phyloP scores from a whole-genome alignment of 2,113 vertebrate genomes.

The Microcebus griseorufus region DNA sequence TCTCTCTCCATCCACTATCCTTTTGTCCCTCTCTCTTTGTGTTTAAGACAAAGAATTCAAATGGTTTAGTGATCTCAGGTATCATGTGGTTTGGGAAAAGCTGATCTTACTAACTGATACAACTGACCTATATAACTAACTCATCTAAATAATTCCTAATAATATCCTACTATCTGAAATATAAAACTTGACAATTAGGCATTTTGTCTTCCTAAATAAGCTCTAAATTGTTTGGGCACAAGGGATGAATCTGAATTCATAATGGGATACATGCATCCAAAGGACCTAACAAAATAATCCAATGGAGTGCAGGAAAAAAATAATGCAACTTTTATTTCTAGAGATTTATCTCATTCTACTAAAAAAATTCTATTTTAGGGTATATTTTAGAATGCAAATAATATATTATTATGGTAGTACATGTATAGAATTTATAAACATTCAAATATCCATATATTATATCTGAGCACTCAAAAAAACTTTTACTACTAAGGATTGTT shows the following conservation, averaged over 20 bases:
- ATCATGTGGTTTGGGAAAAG: conserved; percentile 21
- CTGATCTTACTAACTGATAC: neutral
- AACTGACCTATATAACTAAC: neutral
- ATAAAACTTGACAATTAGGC: neutral
- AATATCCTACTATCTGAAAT: neutral
- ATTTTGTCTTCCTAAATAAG: conserved; percentile 6
- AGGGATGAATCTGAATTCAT: neutral
- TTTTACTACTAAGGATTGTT: neutral
- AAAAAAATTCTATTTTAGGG: neutral
- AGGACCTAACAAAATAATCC: neutral
- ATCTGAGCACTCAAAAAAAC: conserved; percentile 16
- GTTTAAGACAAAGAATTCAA: conserved; percentile 30
- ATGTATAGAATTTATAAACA: neutral
- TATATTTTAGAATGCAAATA: conserved; percentile 22
- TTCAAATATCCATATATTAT: conserved; percentile 16
- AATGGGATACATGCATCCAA: neutral
- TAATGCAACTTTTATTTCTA: neutral
- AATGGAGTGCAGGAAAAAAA: neutral
- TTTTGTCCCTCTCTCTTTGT: neutral
- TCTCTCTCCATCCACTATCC: neutral
- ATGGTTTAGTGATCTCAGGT: neutral
- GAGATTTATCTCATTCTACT: neutral
- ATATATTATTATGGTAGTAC: neutral
- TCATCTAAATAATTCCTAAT: conserved; percentile 1
- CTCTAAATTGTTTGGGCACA: neutral